Base-by-base conservation (phyloP, 2,797 vertebrate species). In the Enteromius argenteus region DNA sequence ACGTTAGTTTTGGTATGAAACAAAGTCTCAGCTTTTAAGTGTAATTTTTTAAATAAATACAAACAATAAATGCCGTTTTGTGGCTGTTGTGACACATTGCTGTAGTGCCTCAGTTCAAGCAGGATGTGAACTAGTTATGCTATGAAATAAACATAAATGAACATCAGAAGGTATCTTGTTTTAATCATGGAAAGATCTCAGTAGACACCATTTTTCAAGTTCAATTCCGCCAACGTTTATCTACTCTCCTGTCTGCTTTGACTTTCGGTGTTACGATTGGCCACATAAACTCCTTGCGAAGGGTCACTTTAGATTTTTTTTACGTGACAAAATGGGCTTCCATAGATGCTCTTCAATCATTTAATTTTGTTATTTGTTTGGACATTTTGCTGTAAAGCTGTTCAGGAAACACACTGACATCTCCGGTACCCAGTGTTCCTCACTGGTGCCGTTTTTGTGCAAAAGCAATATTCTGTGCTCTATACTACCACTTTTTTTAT, bases 381-480 rank as follows among this genome's bases (percentile, higher is more conserved):
- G 42, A 35, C 42, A 51, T 35, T 27, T 74, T n/a, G 32, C 79
- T 56, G 30, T 64, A 67, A 83, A 66, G 32, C 60, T 66, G 71
- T 66, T 66, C 15, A 64, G 58, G 30, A 64, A 64, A 62, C 39
- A 27, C 4, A 13, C 42, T 19, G 30, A 49, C 39, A 56, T 64
- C 9, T 71, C 44, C 10, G 30, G 62, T 2, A 23, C 17, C 46
- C 62, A 32, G 46, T n/a, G 35, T 56, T 44, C 66, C 35, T 76
- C 23, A 68, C 10, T 35, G 39, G 23, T 5, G 21, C 39, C 3
- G 1, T 74, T 44, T 44, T 68, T 83, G 73, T 69, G 46, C 73
- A 83, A 68, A 83, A 56, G 53, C 73, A 67, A 64, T 83, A 75
- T 64, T 75, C 49, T 44, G 81, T 68, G 81, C 73, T 32, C 62